Evolutionary conservation across 2,888 invertebrate species (phyloP), one percentile per base, ranked within the genome.

Genomic region (Drosophila tanythrix): DNA sequence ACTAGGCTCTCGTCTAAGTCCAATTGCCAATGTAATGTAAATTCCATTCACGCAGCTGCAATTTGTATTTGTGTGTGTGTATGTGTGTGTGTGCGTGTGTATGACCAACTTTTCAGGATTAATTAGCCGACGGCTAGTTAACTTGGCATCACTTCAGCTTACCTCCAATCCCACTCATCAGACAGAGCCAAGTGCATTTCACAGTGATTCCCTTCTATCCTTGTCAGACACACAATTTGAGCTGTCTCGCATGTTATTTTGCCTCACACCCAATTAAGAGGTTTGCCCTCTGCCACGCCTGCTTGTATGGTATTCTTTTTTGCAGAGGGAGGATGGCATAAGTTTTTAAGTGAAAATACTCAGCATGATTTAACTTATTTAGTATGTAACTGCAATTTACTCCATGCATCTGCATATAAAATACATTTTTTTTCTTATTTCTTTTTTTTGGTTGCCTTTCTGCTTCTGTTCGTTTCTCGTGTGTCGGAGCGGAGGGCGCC

Each of bases 191-290:
- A 78, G 56, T 74, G 70, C 59, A 77, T 76, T 71, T 52, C 70
- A 58, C 50, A 27, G 36, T n/a, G 13, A 13, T n/a, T 62, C 18
- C 53, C 60, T 57, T 33, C 21, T 6, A 33, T 56, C 66, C 27
- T 11, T 29, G 10, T 36, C 63, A 25, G 57, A 35, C 63, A 56
- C 69, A 79, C 81, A 83, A 81, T 84, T 83, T 87, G 75, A 74
- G 73, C 76, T 76, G 82, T 70, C 76, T 87, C 81, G 80, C 79
- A 79, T 79, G 76, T 74, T 81, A 85, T 84, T 88, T 89, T 89
- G 82, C 83, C 89, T 90, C 90, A 90, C 89, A 90, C 74, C 87
- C 87, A 87, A 87, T 87, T 87, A 87, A 90, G 87, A 82, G 89
- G 79, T 76, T 85, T 77, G 69, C 76, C 68, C 71, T 61, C 72